Conservation (phyloP, 2,113 vertebrate genomes). For the Xyliphius kryptos region DNA sequence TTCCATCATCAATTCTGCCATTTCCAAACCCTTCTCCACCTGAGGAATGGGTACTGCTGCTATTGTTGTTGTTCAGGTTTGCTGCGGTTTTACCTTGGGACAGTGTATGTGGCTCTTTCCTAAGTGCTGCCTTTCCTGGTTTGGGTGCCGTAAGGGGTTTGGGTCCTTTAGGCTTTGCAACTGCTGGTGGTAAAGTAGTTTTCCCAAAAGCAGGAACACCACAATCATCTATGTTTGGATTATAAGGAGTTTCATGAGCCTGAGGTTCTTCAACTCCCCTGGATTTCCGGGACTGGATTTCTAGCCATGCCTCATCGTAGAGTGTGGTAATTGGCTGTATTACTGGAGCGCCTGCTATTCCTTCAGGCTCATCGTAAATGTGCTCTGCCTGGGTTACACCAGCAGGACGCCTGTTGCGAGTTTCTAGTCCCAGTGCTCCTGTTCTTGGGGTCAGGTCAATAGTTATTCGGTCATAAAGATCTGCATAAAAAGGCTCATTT, state of each 20-base stretch:
- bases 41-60: slow-evolving; percentile 50
- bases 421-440: slow-evolving; percentile 48
- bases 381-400: slow-evolving; percentile 57
- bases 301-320: slow-evolving; percentile 72
- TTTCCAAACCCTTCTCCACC: slow-evolving; percentile 5
- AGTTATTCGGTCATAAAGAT: slow-evolving; percentile 66
- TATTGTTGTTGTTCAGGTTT: slow-evolving; percentile 66
- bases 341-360: slow-evolving; percentile 46
- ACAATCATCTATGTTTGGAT: slow-evolving; percentile 61
- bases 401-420: slow-evolving; percentile 18
- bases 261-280: slow-evolving; percentile 53
- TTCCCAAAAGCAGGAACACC: slow-evolving; percentile 52
- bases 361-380: slow-evolving; percentile 92
- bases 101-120: slow-evolving; percentile 52
- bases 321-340: slow-evolving; percentile 36
- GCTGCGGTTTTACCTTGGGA: slow-evolving; percentile 48
- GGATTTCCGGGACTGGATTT: slow-evolving; percentile 63
- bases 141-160: slow-evolving; percentile 79
- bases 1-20: slow-evolving; percentile 23
- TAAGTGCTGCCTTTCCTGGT: slow-evolving; percentile 52
- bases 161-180: slow-evolving; percentile 50
- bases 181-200: slow-evolving; percentile 15
- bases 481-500: slow-evolving; percentile 54
- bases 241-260: slow-evolving; percentile 65
- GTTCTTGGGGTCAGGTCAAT: slow-evolving; percentile 56